A percentile compares a stretch with the other conserved stretches of the same genome.
These are phyloP conservation scores for Graphium colonna DNA, from an alignment of 2,888 invertebrate genomes.

Conservation along the genomic window DNA sequence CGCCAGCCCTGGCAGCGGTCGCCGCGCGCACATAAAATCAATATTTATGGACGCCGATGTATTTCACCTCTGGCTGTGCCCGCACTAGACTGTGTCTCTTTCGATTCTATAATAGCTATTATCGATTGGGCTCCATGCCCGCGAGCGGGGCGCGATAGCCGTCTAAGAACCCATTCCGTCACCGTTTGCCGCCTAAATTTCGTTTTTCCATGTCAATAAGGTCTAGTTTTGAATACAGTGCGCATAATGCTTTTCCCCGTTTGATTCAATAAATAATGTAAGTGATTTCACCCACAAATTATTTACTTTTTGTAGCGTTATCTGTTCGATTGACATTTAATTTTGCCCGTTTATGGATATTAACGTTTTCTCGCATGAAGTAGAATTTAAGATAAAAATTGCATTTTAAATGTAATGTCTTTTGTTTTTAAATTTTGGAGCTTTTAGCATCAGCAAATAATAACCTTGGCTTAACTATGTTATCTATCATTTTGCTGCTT, in stretches of 20 bases:
- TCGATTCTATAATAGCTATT: slow-evolving; percentile 29
- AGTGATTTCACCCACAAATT: slow-evolving; percentile 14
- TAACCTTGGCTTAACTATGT: too few relatives aligned
- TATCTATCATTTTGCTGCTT: too few relatives aligned
- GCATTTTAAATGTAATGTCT: too few relatives aligned
- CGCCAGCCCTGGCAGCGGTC: slow-evolving; percentile 47
- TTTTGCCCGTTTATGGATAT: neutral
- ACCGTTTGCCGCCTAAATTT: slow-evolving; percentile 19
- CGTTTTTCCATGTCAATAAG: slow-evolving; percentile 11
- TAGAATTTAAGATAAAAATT: too few relatives aligned
- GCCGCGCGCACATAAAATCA: slow-evolving; percentile 62
- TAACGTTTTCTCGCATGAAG: neutral
- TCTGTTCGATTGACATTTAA: neutral
- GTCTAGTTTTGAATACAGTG: slow-evolving; percentile 8
- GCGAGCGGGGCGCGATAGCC: slow-evolving; percentile 13
- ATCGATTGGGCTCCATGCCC: slow-evolving; percentile 26
- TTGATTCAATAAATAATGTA: slow-evolving; percentile 18
- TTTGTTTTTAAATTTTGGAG: too few relatives aligned
- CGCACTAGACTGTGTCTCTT: slow-evolving; percentile 25
- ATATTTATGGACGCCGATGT: slow-evolving; percentile 70
- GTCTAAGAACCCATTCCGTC: slow-evolving; percentile 13
- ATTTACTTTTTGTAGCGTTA: neutral
- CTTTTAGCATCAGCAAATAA: too few relatives aligned
- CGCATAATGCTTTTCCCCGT: neutral
- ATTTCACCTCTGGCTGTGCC: slow-evolving; percentile 56